Evolutionary conservation across 1,140 invertebrate species (phyloP), one percentile per base, ranked within the genome.

Genomic region (Anoplophora glabripennis): DNA sequence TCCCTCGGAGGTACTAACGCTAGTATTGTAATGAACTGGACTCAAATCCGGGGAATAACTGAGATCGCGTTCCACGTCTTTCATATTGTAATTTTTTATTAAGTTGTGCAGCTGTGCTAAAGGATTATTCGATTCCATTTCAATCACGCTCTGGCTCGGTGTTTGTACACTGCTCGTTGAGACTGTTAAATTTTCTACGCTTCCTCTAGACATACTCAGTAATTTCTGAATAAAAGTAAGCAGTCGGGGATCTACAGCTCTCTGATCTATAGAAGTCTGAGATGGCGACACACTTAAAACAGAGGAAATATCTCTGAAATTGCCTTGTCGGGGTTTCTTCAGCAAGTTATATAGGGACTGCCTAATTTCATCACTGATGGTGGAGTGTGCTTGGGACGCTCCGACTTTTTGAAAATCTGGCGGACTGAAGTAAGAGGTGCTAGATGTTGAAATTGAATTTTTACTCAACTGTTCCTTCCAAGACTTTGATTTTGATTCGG

Each of bases 81-180:
- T 55, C 4, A 28, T 17, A 34, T 53, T 46, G 12, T 60, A 56
- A 63, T 60, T 62, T 42, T 61, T 63, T 10, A 69, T 51, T 12
- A 69, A 41, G 35, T 65, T 59, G 4, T 61, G 36, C 46, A 69
- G 44, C 34, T 63, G 45, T 15, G 44, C 54, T 37, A 66, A 12
- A 28, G 67, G 65, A 51, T 64, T 67, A 53, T 73, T 72, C n/a
- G 59, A 55, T 28, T 65, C 64, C 17, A 62, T 66, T 41, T 72
- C 70, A 4, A 72, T 66, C 21, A 82, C 70, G 33, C 79, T 83
- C 57, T 78, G 79, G 33, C 74, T 72, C 4, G 82, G 81, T 4
- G 81, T 83, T 17, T 76, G 69, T 3, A 81, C 75, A 4, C 76
- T 74, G 71, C 81, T 83, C 18, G 79, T 77, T 53, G 79, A 75